Conservation (phyloP, 2,888 invertebrate genomes). For the Podotricha telesiphe region DNA sequence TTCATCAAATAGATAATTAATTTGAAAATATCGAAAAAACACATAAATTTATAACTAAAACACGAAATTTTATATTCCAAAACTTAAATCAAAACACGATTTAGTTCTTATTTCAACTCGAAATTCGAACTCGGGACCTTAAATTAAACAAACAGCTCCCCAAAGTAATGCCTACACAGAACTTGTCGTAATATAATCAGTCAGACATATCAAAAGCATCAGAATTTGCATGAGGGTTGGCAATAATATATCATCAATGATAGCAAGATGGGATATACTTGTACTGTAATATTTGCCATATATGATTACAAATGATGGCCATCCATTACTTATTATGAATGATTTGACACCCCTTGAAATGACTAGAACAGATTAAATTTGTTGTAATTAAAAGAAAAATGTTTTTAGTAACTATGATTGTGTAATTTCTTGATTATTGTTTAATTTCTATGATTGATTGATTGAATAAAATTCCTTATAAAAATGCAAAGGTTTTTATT, state of each 20-base stretch:
- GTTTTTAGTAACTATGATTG: too few species aligned
- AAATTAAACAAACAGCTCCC: not conserved
- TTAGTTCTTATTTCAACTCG: not conserved
- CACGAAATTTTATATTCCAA: too few species aligned
- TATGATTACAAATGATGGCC: constrained; percentile 14
- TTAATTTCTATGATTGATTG: too few species aligned
- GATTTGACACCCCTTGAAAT: constrained; percentile 5
- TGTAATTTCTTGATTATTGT: too few species aligned
- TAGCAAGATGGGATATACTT: constrained; percentile 48
- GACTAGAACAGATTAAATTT: not conserved
- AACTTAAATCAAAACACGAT: too few species aligned
- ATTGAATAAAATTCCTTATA: too few species aligned
- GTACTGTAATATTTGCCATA: constrained; percentile 35
- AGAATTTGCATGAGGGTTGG: constrained; percentile 52
- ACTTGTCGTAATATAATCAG: constrained; percentile 15
- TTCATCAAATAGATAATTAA: too few species aligned
- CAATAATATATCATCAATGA: constrained; percentile 53
- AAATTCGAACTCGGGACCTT: not conserved
- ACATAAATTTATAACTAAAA: too few species aligned
- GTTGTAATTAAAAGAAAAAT: not conserved
- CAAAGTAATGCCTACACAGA: constrained; percentile 25
- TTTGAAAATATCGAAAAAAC: too few species aligned
- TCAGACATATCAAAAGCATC: constrained; percentile 39
- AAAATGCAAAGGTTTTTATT: too few species aligned
- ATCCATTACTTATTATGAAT: constrained; percentile 1